Percentiles rank a stretch among this genome's conserved stretches.
phyloP scores from a whole-genome alignment of 2,888 invertebrate species.

The Diabrotica balteata region DNA sequence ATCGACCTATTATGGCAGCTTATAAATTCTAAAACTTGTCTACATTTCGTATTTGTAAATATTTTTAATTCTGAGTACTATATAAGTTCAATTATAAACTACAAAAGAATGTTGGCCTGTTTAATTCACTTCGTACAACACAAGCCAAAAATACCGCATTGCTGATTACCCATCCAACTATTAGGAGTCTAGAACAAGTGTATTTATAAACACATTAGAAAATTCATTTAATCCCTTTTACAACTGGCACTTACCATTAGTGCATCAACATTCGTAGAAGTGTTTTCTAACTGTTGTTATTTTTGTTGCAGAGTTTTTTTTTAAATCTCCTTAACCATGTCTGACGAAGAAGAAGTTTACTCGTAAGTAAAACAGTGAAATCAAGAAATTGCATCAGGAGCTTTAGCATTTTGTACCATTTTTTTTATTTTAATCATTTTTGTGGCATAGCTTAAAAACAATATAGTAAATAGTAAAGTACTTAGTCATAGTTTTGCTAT shows the following conservation, averaged over 20 bases:
- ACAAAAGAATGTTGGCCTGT: constrained; percentile 9
- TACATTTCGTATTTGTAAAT: no score
- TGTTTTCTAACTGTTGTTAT: background rate
- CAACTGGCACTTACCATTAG: constrained; percentile 6
- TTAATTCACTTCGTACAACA: constrained; percentile 11
- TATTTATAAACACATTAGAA: constrained; percentile 13
- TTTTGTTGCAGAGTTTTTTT: constrained; percentile 65
- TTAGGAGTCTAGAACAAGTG: background rate
- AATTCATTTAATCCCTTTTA: constrained; percentile 24
- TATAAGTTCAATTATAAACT: no score
- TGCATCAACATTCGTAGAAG: constrained; percentile 36
- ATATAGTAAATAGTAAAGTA: no score
- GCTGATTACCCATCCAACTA: constrained; percentile 15
- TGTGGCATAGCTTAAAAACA: no score
- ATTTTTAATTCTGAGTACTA: no score
- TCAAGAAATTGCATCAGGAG: constrained; percentile 35
- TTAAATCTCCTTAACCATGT: constrained; percentile 79
- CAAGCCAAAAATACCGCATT: constrained; percentile 16
- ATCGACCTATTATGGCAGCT: no score
- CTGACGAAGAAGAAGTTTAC: constrained; percentile 92
- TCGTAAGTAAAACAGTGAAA: constrained; percentile 75
- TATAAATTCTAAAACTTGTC: no score
- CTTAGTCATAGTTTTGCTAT: no score
- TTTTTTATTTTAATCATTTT: constrained; percentile 6
- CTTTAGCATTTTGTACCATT: constrained; percentile 36